Base-by-base conservation (phyloP, 2,797 vertebrate species). In the Margarornis squamiger region DNA sequence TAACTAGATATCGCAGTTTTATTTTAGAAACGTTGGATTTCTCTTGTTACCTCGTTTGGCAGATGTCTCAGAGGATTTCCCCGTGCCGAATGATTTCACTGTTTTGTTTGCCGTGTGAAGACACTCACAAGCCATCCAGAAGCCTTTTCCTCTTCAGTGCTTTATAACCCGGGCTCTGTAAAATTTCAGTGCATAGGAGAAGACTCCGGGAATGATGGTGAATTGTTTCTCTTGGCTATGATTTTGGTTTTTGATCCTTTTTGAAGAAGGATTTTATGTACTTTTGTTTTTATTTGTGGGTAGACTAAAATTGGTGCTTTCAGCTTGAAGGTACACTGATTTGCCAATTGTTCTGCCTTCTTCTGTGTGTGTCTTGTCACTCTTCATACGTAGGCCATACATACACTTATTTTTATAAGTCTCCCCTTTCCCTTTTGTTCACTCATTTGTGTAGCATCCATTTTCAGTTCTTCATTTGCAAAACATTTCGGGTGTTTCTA, bases 91-190 rank as follows among this genome's bases (percentile, higher is more conserved):
- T 24, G 29, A 26, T 46, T 65, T 65, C 23, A 34, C 26, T 66
- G 13, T 55, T 52, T 29, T 29, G 14, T 66, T 93, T 0, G 0
- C 55, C 63, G 3, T 26, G 39, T 6, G 4, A 62, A 49, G 72
- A 58, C 57, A 4, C 41, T 67, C 36, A 27, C 30, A 73, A 91
- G 63, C 45, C 11, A 2, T 61, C 29, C 66, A 67, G 71, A 76
- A 87, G 65, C 43, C 57, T 70, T 51, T 86, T 80, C 54, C 32
- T 7, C 41, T 2, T 43, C 18, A 39, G 16, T 78, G 75, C 49
- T 92, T 83, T 80, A 26, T 88, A 65, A 73, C 6, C 19, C 1
- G 0, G 27, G 30, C 58, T 90, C 38, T 20, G 2, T 71, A 38
- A 63, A 63, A 38, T 79, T n/a, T 72, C 68, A 63, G 57, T 54